These are phyloP conservation scores for Epizoanthus illoricatus DNA, from an alignment of 92 coral and sea anemone species.

Conservation along the genomic window DNA sequence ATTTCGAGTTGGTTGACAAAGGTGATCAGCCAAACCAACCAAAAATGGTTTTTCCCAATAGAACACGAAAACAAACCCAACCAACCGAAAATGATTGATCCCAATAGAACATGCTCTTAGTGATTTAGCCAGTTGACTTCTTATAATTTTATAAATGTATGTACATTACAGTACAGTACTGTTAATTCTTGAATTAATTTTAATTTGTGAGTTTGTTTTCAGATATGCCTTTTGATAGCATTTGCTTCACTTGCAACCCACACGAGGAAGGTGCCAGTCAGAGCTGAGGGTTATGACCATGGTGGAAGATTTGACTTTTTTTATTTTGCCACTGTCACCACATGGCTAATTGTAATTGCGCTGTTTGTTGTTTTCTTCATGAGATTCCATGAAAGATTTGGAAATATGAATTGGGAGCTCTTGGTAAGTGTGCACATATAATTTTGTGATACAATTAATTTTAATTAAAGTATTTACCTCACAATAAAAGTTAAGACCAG, in stretches of 20 bases:
- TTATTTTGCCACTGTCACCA: conserved; percentile 86
- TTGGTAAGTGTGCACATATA: conserved; percentile 53
- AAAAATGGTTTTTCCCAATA: too few species aligned
- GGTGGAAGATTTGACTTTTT: conserved; percentile 87
- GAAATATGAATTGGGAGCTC: conserved; percentile 78
- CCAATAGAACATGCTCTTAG: too few species aligned
- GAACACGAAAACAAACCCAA: too few species aligned
- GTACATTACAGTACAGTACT: not conserved
- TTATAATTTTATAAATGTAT: too few species aligned
- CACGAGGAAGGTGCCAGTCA: conserved; percentile 41
- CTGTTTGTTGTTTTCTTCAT: conserved; percentile 69
- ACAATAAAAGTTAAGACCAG: too few species aligned
- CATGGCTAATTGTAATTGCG: conserved; percentile 87
- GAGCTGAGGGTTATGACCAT: conserved; percentile 35
- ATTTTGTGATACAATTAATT: too few species aligned
- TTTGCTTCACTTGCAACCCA: conserved; percentile 80
- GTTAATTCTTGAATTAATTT: not conserved
- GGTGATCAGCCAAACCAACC: too few species aligned
- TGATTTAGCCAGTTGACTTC: too few species aligned
- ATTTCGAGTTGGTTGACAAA: too few species aligned
- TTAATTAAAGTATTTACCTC: too few species aligned
- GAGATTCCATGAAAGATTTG: conserved; percentile 58
- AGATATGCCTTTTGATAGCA: conserved; percentile 72
- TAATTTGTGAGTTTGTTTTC: conserved; percentile 14
- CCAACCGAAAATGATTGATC: too few species aligned